Evolutionary conservation across 2,888 invertebrate species (phyloP).

Genomic region (Hemicrepidius hirtus): DNA sequence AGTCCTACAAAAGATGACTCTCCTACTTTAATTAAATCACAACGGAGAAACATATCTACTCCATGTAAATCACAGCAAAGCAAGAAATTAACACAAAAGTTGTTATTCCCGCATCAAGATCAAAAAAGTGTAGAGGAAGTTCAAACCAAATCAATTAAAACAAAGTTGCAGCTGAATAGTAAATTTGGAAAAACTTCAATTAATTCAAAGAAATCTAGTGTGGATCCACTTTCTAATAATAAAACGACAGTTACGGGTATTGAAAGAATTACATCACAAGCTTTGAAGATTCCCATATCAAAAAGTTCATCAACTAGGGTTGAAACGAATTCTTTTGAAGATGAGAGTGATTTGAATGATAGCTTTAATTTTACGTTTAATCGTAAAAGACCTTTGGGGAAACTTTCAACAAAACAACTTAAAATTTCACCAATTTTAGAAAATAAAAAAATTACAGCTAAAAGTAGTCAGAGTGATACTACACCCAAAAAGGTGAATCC

Average conservation of each 20-base stretch:
- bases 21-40: slow-evolving; percentile 14
- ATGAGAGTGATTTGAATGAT: not conserved
- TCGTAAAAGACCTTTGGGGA: not conserved
- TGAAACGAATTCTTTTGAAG: not conserved
- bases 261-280: not conserved
- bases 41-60: not conserved
- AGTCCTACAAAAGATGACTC: not conserved
- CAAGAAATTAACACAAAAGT: not conserved
- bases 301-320: too few relatives aligned
- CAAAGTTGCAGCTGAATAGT: not conserved
- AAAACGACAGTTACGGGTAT: not conserved
- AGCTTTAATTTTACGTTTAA: not conserved
- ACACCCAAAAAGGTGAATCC: not conserved
- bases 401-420: not conserved
- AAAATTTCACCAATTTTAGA: not conserved
- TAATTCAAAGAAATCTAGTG: not conserved
- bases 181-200: not conserved
- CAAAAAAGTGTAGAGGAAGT: not conserved
- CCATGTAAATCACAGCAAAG: not conserved
- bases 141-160: not conserved
- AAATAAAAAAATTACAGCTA: not conserved
- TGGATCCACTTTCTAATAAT: not conserved
- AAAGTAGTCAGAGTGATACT: not conserved
- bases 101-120: too few relatives aligned
- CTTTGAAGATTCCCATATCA: too few relatives aligned